phyloP scores from a whole-genome alignment of 2,113 vertebrate genomes.

The Labeo rohita region DNA sequence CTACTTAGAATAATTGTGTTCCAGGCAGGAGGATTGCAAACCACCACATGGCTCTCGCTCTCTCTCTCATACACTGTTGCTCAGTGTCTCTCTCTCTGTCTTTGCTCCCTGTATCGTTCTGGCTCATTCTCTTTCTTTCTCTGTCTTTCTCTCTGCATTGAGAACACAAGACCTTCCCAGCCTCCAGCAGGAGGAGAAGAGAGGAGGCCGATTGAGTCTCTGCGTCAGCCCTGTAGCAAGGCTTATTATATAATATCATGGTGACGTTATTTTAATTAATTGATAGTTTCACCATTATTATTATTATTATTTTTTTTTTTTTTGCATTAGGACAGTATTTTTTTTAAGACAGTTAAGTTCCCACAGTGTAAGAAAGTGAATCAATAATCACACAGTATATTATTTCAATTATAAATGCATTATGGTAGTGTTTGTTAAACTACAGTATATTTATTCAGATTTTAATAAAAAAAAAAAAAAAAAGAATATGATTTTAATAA shows the following conservation, averaged over 20 bases:
- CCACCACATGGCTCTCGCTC: background rate
- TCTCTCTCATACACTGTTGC: background rate
- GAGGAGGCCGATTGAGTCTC: background rate
- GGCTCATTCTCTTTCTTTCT: slow-evolving; percentile 16
- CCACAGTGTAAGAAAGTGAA: background rate
- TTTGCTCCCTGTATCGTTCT: background rate
- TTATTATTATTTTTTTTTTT: background rate
- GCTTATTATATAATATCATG: background rate
- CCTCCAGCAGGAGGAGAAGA: background rate
- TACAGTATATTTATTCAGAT: background rate
- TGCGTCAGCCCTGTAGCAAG: background rate
- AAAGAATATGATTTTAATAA: background rate
- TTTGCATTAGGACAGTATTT: too few relatives aligned
- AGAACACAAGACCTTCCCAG: background rate
- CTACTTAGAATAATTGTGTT: slow-evolving; percentile 79
- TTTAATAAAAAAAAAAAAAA: too few relatives aligned
- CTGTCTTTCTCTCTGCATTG: background rate
- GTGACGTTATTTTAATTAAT: background rate
- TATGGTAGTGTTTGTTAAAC: background rate
- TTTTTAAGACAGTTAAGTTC: background rate
- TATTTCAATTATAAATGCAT: background rate
- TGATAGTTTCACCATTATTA: background rate
- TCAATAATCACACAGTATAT: background rate
- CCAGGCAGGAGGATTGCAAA: slow-evolving; percentile 57
- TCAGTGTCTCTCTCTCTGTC: background rate